Evolutionary conservation across 2,113 vertebrate species (phyloP), one percentile per base, ranked within the genome.

Genomic region (Salvelinus alpinus): DNA sequence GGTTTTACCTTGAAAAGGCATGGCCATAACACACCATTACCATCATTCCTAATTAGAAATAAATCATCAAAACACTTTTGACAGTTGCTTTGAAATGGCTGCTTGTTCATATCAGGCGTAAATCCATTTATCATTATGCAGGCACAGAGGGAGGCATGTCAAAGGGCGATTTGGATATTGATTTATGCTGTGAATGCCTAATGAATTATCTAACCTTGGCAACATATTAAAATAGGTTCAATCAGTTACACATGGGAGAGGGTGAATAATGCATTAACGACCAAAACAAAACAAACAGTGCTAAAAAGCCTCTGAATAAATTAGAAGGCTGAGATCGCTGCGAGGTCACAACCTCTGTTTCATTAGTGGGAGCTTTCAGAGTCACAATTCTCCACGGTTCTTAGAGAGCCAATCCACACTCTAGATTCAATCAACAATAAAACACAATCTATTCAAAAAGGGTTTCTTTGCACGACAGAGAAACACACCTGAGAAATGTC

Each of bases 181-280:
- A 86, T 88, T 85, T 70, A 83, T 82, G 74, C 76, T 44, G 62
- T 69, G 80, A 82, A 83, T 86, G 80, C 73, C 70, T 83, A 87
- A 87, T 88, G 83, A 88, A 82, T 85, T 74, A 78, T 85, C 80
- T 85, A 79, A 88, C 88, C 88, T 85, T 87, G 83, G 82, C 62
- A 84, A 80, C 82, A 73, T 77, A 88, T 86, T 86, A 79, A 85
- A 88, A 84, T 75, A 44, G 76, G 73, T 75, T 83, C 86, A 85
- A 80, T 86, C 82, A 86, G 78, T 76, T 79, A 69, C 71, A 79
- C 64, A 70, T 57, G n/a, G 71, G 66, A 80, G 75, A 74, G 72
- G 75, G 84, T 78, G 83, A 88, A 88, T 86, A 88, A 85, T 84
- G 80, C 79, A 90, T 86, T 86, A 88, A 85, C 70, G 77, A 79